Conservation (phyloP, 2,888 invertebrate genomes). For the Morinoia aosen region DNA sequence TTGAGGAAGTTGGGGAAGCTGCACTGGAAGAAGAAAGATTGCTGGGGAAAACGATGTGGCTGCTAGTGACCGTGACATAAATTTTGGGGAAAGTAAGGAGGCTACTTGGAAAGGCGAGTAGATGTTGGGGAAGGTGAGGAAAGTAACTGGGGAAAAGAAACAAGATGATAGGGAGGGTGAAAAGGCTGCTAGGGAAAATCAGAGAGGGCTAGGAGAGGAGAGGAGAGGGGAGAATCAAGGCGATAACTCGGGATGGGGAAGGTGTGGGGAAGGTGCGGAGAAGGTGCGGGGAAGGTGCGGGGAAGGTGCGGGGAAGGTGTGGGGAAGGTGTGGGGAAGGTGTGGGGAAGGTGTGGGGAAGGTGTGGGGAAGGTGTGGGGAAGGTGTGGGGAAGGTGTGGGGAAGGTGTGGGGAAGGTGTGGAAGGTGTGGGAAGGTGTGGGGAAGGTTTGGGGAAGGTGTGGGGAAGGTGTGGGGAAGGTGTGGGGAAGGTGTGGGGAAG, state of each 20-base stretch:
- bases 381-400: background rate
- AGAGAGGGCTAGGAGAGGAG: background rate
- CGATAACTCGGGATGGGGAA: background rate
- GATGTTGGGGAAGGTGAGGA: too few species aligned
- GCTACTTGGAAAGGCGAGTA: too few species aligned
- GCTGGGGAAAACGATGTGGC: too few species aligned
- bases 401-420: too few species aligned
- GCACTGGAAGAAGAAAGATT: too few species aligned
- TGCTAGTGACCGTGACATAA: too few species aligned
- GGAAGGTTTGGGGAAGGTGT: background rate
- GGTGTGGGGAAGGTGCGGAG: background rate
- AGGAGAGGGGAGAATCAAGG: background rate
- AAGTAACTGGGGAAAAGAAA: too few species aligned
- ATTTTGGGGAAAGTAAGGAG: too few species aligned
- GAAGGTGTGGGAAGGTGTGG: background rate
- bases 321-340: background rate
- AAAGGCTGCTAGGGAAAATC: background rate
- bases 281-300: background rate
- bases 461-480: background rate
- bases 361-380: background rate
- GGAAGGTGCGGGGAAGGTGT: background rate
- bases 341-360: background rate
- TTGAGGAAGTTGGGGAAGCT: too few species aligned
- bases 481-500: background rate
- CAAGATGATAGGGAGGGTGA: background rate